Evolutionary conservation across 2,113 vertebrate species (phyloP).

Genomic region (Blennius ocellaris): DNA sequence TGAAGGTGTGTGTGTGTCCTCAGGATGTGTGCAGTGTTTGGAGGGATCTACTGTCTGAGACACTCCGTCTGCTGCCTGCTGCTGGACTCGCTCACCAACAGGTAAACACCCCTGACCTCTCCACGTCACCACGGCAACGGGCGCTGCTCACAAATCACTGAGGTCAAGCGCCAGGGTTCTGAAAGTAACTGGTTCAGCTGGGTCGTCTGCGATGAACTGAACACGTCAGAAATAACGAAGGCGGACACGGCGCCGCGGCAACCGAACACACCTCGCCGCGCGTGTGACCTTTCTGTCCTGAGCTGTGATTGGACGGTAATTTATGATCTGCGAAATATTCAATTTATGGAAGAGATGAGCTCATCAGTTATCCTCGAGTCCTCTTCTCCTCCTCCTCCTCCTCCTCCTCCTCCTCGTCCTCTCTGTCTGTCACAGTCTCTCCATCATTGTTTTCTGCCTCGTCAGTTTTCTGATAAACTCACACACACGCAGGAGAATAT

Average conservation of each 20-base stretch:
- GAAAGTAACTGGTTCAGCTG: too few species aligned
- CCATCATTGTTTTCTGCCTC: constrained; percentile 40
- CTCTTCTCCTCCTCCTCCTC: neutral
- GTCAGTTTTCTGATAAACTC: constrained; percentile 22
- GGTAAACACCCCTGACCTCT: constrained; percentile 38
- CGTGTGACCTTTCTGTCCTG: constrained; percentile 21
- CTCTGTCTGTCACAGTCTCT: constrained; percentile 5
- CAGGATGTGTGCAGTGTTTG: constrained; percentile 79
- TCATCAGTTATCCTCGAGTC: constrained; percentile 47
- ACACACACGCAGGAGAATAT: neutral
- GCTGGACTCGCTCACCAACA: constrained; percentile 60
- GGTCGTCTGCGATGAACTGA: too few species aligned
- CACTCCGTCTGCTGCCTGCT: constrained; percentile 65
- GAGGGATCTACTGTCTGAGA: constrained; percentile 77
- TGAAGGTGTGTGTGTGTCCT: constrained; percentile 20
- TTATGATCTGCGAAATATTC: constrained; percentile 60
- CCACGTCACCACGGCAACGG: neutral
- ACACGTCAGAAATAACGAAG: too few species aligned
- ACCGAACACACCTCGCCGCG: neutral
- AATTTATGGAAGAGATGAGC: constrained; percentile 58
- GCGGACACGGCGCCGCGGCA: neutral
- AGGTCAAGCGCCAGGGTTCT: too few species aligned
- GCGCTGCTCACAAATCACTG: too few species aligned
- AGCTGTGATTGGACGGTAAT: constrained; percentile 43
- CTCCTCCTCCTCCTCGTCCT: neutral